Percentiles rank a stretch among this genome's conserved stretches.
Conservation (phyloP, 2,113 vertebrate species). For the Cyphomyrus plagiostoma region DNA sequence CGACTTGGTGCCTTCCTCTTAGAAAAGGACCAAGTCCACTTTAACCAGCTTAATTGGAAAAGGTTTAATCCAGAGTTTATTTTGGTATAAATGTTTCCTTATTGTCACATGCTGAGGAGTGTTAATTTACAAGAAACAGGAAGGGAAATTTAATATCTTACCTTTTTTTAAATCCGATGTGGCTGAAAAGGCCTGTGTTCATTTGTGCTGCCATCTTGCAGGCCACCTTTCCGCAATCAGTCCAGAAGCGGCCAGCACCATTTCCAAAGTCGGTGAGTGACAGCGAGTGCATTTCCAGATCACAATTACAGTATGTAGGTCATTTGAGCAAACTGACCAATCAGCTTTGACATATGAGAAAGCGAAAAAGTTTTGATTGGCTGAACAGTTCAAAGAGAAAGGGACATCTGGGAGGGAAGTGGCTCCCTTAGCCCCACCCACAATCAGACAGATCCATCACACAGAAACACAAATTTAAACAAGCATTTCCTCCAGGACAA, state of each 20-base stretch:
- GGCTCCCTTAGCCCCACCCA: neutral
- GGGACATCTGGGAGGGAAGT: neutral
- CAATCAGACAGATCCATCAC: neutral
- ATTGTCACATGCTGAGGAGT: neutral
- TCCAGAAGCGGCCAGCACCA: constrained; percentile 24
- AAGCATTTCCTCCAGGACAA: neutral
- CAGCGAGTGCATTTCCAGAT: neutral
- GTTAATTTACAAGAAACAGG: neutral
- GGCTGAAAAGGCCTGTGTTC: neutral
- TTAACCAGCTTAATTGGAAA: neutral
- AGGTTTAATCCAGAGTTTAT: neutral
- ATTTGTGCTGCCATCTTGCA: constrained; percentile 27
- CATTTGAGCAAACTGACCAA: neutral
- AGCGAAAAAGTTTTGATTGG: neutral
- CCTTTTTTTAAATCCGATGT: neutral
- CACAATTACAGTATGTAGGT: neutral
- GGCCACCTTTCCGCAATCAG: constrained; percentile 38
- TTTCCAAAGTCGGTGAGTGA: constrained; percentile 45
- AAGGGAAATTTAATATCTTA: neutral
- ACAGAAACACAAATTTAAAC: neutral
- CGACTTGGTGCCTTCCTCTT: neutral
- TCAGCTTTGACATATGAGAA: neutral
- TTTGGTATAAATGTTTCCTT: neutral
- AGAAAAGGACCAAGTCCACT: neutral
- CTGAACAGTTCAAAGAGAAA: neutral